Evolutionary conservation across 2,113 vertebrate genomes (phyloP), one percentile per base, ranked within the genome.

Genomic region (Chloebia gouldiae): DNA sequence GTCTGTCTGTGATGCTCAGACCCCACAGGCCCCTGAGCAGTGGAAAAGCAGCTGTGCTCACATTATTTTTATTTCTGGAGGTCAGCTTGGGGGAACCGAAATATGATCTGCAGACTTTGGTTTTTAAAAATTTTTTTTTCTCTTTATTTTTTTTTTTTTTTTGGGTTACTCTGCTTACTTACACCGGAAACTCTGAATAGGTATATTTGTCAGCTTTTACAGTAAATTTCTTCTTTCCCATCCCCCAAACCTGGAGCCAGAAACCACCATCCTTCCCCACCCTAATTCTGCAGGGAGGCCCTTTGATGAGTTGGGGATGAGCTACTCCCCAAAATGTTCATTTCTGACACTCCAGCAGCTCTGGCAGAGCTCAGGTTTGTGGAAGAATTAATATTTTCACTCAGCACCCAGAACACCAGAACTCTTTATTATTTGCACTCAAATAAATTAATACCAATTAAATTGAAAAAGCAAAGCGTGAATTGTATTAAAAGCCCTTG

Each of bases 31-130:
- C 57, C 90, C 88, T 80, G 63, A 90, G 10, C 39, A 91, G 93
- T 51, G 81, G 95, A 96, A 94, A 92, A 72, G 95, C 94, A 97
- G 97, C 97, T 97, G 95, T 75, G 76, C 71, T 68, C 51, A 10
- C 86, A 95, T 96, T 98, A 97, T 98, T 98, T 98, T 97, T 97
- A 97, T 95, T 96, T 81, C 66, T 91, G 92, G 92, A 97, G 95
- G 57, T 87, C 81, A 93, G 78, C 88, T 84, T 94, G 93, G 94
- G 93, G 98, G 97, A 98, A 98, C 97, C 8, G 97, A 98, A 97
- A 98, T 97, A 94, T 4, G 44, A 51, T 92, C 86, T 96, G 95
- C 94, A 97, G 96, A 92, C 95, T 96, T 96, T 96, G 95, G 73
- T 87, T 86, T 94, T 92, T 40, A 31, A 53, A 19, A 19, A 3